A percentile compares a stretch with the other conserved stretches of the same genome.
Conservation (phyloP, 2,113 vertebrate species). For the Tyto alba region DNA sequence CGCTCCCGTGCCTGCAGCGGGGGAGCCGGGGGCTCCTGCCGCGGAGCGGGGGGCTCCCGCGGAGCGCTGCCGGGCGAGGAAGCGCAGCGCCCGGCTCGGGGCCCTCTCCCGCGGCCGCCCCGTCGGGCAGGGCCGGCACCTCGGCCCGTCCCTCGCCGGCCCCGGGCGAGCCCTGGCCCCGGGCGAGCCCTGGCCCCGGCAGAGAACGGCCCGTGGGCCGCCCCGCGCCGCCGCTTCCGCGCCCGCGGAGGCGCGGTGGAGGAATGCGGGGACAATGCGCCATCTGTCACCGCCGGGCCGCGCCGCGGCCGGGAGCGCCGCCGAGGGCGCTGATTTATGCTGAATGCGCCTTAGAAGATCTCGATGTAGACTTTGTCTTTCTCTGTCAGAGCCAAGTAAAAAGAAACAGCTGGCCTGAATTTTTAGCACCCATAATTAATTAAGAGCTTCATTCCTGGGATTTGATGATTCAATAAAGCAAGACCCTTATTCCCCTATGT, state of each 20-base stretch:
- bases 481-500: constrained; percentile 71
- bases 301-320: constrained; percentile 42
- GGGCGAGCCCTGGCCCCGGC: neutral
- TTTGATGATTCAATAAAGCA: constrained; percentile 83
- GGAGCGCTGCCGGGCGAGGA: neutral
- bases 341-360: constrained; percentile 53
- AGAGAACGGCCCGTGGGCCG: neutral
- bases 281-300: constrained; percentile 64
- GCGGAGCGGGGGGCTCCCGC: neutral
- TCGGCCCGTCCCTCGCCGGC: neutral
- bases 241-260: constrained; percentile 11
- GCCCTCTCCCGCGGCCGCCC: neutral
- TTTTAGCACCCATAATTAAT: constrained; percentile 85
- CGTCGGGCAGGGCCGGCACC: neutral
- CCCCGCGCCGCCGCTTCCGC: neutral
- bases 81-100: neutral
- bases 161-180: neutral
- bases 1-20: neutral
- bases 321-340: constrained; percentile 58
- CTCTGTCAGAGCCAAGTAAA: constrained; percentile 59
- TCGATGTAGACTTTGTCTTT: constrained; percentile 61
- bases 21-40: neutral
- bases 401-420: constrained; percentile 82
- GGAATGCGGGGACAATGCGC: constrained; percentile 62
- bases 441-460: constrained; percentile 78